Evolutionary conservation across 2,888 invertebrate species (phyloP), one percentile per base, ranked within the genome.

Genomic region (Thumatha senex): DNA sequence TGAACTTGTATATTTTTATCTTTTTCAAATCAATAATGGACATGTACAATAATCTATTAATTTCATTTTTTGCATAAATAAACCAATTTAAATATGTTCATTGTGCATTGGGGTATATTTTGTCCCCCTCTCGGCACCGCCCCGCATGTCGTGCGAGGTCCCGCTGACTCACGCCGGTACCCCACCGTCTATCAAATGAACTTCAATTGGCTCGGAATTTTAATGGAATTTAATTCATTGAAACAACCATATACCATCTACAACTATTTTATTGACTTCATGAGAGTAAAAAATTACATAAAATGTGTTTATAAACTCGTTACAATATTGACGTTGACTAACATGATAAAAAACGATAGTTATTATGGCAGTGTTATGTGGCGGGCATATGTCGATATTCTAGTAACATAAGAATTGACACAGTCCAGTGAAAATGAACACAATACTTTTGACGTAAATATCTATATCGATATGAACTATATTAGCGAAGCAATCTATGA

Each of bases 341-440:
- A 76, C 63, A 72, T 65, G 68, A 67, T 74, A 74, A 74, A 73
- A 74, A 53, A 31, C n/a, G n/a, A n/a, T n/a, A 42, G 48, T 38
- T 18, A 39, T 18, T 73, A 81, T 83, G 87, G 86, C 87, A 88
- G 88, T 88, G 84, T 75, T 80, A 81, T 69, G 84, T 84, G 87
- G 84, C 80, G 89, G 90, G 81, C 91, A 80, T 91, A 93, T 93
- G 93, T 92, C 90, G 84, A 92, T 82, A 93, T 93, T 93, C 93
- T 93, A 93, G 92, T 86, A 90, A 84, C 80, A 92, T 86, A 92
- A 93, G 93, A 93, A 93, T 92, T 92, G 93, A 93, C 93, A 92
- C 93, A 93, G 92, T 93, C 93, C 90, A 86, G 78, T 88, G 81
- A 70, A 75, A 86, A 83, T 78, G 78, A 87, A 86, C 83, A 84